phyloP scores from a whole-genome alignment of 1,140 invertebrate genomes.

The Orchesella cincta region DNA sequence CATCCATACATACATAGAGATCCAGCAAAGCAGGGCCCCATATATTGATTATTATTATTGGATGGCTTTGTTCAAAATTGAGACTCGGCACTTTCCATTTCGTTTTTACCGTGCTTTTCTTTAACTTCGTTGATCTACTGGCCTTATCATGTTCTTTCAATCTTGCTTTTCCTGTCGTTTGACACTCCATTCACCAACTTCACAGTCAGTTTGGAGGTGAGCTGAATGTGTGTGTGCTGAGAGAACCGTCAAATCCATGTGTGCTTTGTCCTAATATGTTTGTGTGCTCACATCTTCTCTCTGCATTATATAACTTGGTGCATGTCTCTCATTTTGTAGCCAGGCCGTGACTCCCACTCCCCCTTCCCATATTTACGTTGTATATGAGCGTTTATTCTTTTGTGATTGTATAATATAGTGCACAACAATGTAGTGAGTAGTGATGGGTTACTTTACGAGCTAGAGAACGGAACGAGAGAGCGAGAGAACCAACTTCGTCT shows the following conservation, averaged over 20 bases:
- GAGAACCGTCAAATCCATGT: no score
- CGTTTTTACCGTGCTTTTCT: background rate
- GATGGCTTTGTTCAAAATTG: background rate
- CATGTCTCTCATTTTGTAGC: background rate
- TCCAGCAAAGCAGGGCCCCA: no score
- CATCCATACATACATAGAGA: background rate
- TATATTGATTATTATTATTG: slow-evolving; percentile 27
- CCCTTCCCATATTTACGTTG: background rate
- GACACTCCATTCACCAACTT: background rate
- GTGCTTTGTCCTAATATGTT: background rate
- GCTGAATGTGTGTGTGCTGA: no score
- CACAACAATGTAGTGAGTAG: background rate
- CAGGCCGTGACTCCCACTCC: slow-evolving; percentile 12
- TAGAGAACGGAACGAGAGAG: no score
- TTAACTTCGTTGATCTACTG: slow-evolving; percentile 22
- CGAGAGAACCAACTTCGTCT: no score
- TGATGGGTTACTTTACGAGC: slow-evolving; percentile 1
- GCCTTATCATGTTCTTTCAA: background rate
- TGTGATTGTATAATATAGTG: background rate
- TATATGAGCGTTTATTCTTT: background rate
- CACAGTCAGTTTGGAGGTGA: background rate
- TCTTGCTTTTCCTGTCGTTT: slow-evolving; percentile 5
- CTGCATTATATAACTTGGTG: no score
- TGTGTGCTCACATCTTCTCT: background rate
- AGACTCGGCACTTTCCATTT: background rate